phyloP scores from a whole-genome alignment of 2,888 invertebrate species.

The Nebria brevicollis region DNA sequence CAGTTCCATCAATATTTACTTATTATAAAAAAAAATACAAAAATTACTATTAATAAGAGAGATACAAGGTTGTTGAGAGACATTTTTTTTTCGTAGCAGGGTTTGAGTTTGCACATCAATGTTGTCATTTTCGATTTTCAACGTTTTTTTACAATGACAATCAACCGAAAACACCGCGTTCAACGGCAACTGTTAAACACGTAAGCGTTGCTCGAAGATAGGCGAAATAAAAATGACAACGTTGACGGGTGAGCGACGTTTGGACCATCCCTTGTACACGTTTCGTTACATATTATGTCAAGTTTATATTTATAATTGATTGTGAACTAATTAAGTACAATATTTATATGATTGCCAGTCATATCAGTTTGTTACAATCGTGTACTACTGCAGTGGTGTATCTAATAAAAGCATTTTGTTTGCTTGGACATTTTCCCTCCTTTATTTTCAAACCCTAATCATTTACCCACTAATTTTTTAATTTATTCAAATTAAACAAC shows the following conservation, averaged over 20 bases:
- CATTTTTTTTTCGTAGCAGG: slow-evolving; percentile 12
- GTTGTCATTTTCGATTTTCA: slow-evolving; percentile 11
- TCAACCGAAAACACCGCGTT: background rate
- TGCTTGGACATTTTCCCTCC: slow-evolving; percentile 57
- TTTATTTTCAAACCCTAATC: background rate
- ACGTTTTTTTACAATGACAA: too few relatives aligned
- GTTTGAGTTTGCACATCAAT: background rate
- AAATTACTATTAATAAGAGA: slow-evolving; percentile 48
- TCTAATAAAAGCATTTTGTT: slow-evolving; percentile 65
- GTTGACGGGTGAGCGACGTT: background rate
- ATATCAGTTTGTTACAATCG: slow-evolving; percentile 66
- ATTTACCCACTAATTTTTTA: too few relatives aligned
- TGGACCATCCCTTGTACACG: slow-evolving; percentile 32
- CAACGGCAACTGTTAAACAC: too few relatives aligned
- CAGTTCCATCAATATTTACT: slow-evolving; percentile 58
- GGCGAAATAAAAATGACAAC: background rate
- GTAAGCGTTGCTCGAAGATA: too few relatives aligned
- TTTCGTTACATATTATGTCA: slow-evolving; percentile 53
- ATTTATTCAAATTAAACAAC: too few relatives aligned
- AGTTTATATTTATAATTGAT: slow-evolving; percentile 57
- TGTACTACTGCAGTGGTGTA: slow-evolving; percentile 66
- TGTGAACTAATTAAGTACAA: slow-evolving; percentile 60
- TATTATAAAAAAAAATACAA: slow-evolving; percentile 26
- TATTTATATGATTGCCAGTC: slow-evolving; percentile 63
- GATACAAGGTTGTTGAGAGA: slow-evolving; percentile 52